These are phyloP conservation scores for Calcarius lapponicus DNA, from an alignment of 2,797 vertebrate genomes.

Conservation along the genomic window DNA sequence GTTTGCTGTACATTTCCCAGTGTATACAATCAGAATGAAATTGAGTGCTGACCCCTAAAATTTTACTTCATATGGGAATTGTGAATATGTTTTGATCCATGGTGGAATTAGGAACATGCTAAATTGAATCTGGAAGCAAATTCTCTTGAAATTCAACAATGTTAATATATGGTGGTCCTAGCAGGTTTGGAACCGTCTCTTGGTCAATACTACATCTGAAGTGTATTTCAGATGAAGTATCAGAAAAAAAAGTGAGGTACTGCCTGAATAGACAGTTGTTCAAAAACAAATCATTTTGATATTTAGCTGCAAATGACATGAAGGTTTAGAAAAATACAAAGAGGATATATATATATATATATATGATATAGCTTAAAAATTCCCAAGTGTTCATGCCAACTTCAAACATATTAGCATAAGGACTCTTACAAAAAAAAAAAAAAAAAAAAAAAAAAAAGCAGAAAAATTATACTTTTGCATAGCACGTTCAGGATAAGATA, in stretches of 20 bases:
- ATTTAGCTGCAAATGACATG: constrained; percentile 13
- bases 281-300: constrained; percentile 13
- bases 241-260: neutral
- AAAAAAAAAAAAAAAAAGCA: constrained; percentile 1
- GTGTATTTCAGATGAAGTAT: neutral
- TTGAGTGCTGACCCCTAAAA: neutral
- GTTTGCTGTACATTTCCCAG: neutral
- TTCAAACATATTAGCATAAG: constrained; percentile 59
- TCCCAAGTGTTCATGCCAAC: constrained; percentile 24
- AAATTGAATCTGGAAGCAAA: constrained; percentile 1
- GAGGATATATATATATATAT: neutral
- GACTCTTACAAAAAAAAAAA: neutral
- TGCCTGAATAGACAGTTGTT: constrained; percentile 7
- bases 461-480: constrained; percentile 47
- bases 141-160: neutral
- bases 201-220: neutral
- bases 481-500: constrained; percentile 51
- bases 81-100: neutral
- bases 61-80: neutral
- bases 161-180: neutral
- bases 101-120: neutral
- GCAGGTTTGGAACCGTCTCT: neutral
- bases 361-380: constrained; percentile 23
- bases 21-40: neutral
- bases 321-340: constrained; percentile 14